A percentile compares a stretch with the other conserved stretches of the same genome.
phyloP scores from a whole-genome alignment of 23 tunicate species.

The Clavelina lepadiformis region DNA sequence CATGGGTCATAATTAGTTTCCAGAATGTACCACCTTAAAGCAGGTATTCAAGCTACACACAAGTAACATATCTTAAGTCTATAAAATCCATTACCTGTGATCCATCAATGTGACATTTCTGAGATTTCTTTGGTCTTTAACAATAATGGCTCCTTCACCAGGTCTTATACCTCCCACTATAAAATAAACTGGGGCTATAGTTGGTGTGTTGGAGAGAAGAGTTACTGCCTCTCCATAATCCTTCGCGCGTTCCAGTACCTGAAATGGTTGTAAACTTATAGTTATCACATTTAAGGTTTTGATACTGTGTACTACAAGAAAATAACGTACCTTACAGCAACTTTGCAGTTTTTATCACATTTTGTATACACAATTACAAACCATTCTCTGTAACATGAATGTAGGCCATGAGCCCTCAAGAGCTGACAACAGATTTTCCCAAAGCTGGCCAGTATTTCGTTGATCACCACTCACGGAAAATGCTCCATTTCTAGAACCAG shows the following conservation, averaged over 20 bases:
- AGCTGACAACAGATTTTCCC: slow-evolving; percentile 49
- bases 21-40: slow-evolving; percentile 72
- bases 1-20: slow-evolving; percentile 97
- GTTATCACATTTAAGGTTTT: no score
- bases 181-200: slow-evolving; percentile 86
- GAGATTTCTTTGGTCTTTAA: slow-evolving; percentile 39
- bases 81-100: slow-evolving; percentile 3
- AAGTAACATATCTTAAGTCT: no score
- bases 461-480: slow-evolving; percentile 60
- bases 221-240: slow-evolving; percentile 34
- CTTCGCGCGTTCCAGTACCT: slow-evolving; percentile 64
- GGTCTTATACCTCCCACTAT: slow-evolving; percentile 58
- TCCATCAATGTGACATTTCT: slow-evolving; percentile 27
- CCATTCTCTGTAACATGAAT: slow-evolving; percentile 42
- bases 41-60: neutral
- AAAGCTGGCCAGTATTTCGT: slow-evolving; percentile 36
- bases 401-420: slow-evolving; percentile 47
- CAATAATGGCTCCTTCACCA: slow-evolving; percentile 62
- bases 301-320: no score
- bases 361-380: no score
- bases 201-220: slow-evolving; percentile 21
- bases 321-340: neutral
- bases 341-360: no score
- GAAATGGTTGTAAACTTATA: no score
- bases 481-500: slow-evolving; percentile 49